Percentiles rank a stretch among this genome's conserved stretches.
Conservation (phyloP, 2,888 invertebrate genomes). For the Lepidochrysops patricia region DNA sequence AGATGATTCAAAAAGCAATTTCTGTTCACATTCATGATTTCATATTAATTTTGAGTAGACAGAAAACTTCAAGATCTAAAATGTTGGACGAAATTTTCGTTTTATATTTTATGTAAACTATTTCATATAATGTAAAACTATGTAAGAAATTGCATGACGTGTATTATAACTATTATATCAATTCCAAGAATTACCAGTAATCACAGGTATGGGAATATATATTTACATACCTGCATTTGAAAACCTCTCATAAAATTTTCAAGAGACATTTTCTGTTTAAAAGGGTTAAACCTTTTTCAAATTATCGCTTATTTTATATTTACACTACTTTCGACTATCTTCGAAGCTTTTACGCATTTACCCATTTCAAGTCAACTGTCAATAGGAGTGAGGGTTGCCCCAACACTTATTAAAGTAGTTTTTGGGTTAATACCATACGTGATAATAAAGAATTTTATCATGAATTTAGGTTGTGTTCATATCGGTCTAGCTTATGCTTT, state of each 20-base stretch:
- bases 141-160: no score
- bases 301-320: not conserved
- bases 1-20: slow-evolving; percentile 31
- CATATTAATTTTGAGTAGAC: not conserved
- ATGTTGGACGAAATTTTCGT: no score
- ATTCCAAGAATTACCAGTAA: no score
- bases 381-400: not conserved
- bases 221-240: no score
- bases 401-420: not conserved
- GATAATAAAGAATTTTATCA: not conserved
- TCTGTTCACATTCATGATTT: slow-evolving; percentile 12
- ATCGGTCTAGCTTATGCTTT: no score
- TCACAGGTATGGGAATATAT: no score
- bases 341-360: not conserved
- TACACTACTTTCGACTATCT: not conserved
- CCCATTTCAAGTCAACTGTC: not conserved
- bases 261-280: not conserved
- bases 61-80: no score
- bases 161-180: no score
- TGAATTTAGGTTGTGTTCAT: not conserved
- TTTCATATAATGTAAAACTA: no score
- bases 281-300: not conserved
- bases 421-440: not conserved
- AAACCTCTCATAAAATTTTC: no score
- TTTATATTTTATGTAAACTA: no score